Percentiles rank a stretch among this genome's conserved stretches.
Evolutionary conservation across 1,140 invertebrate genomes (phyloP).

Genomic region (Trachymyrmex cornetzi): DNA sequence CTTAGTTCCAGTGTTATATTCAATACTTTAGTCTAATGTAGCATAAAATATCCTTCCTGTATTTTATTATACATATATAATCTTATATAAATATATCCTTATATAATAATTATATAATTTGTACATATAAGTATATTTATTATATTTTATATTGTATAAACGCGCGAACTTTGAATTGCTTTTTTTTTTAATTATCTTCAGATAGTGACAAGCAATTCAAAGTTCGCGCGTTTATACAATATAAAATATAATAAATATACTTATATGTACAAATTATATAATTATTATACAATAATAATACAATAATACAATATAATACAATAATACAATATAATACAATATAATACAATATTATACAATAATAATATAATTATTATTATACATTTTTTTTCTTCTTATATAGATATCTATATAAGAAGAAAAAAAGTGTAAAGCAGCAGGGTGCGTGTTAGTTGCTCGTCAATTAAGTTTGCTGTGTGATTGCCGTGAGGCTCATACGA

Average conservation of each 20-base stretch:
- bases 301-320: too few species aligned
- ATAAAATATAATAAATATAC: too few species aligned
- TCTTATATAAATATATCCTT: not conserved
- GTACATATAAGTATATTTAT: not conserved
- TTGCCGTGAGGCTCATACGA: conserved; percentile 20
- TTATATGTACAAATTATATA: too few species aligned
- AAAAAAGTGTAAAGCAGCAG: not conserved
- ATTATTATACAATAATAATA: too few species aligned
- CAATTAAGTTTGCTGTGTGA: not conserved
- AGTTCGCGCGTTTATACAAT: too few species aligned
- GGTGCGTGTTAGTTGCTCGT: not conserved
- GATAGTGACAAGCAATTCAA: too few species aligned
- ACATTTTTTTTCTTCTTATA: too few species aligned
- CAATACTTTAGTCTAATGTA: not conserved
- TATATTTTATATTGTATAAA: not conserved
- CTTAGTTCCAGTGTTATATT: not conserved
- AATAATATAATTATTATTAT: too few species aligned
- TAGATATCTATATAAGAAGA: too few species aligned
- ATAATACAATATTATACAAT: too few species aligned
- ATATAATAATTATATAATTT: conserved; percentile 20
- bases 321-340: too few species aligned
- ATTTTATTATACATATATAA: not conserved
- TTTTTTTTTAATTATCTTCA: too few species aligned
- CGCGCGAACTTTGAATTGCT: not conserved
- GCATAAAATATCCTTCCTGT: not conserved